phyloP scores from a whole-genome alignment of 1,140 invertebrate species.

The Phymastichus coffea region DNA sequence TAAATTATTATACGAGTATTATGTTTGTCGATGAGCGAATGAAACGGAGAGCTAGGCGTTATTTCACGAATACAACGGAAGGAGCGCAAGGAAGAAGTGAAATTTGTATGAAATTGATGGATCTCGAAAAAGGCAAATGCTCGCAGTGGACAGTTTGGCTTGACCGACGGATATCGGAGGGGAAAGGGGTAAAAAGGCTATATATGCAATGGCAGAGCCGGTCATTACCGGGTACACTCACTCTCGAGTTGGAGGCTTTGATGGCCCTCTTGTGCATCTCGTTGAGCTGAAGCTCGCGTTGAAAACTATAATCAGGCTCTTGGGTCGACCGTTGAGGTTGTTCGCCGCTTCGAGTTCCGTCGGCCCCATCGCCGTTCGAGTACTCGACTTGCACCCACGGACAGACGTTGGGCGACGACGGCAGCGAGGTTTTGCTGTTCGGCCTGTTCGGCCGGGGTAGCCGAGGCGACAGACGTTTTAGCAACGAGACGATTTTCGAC shows the following conservation, averaged over 20 bases:
- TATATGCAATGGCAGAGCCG: no score
- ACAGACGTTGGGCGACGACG: conserved; percentile 42
- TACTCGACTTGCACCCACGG: conserved; percentile 50
- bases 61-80: no score
- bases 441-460: conserved; percentile 44
- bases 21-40: no score
- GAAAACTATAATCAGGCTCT: conserved; percentile 38
- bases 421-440: conserved; percentile 36
- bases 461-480: conserved; percentile 49
- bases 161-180: no score
- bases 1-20: no score
- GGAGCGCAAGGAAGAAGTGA: no score
- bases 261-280: conserved; percentile 40
- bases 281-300: conserved; percentile 45
- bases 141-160: no score
- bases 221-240: conserved; percentile 15
- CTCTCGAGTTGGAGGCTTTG: neutral
- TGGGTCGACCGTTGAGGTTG: conserved; percentile 19
- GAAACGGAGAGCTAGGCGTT: no score
- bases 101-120: no score
- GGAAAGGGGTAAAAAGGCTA: no score
- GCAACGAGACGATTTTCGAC: conserved; percentile 51
- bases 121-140: no score
- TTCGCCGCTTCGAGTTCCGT: conserved; percentile 33
- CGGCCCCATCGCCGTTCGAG: conserved; percentile 21